Conservation (phyloP, 2,888 invertebrate genomes). For the Yponomeuta sedellus region DNA sequence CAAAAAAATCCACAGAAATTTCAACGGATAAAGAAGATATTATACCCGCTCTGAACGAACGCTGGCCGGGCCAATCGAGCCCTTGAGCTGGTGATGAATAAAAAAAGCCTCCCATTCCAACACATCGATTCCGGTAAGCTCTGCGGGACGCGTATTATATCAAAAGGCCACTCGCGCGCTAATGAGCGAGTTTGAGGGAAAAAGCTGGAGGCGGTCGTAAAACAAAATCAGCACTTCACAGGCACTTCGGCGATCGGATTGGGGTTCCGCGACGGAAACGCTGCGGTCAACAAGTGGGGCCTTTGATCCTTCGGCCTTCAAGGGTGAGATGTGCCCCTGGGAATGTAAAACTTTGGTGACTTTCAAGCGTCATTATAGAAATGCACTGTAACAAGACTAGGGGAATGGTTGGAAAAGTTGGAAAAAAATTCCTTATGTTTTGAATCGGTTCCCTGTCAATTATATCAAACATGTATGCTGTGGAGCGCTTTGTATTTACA, state of each 20-base stretch:
- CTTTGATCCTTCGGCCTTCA: not conserved
- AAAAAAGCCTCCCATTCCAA: no score
- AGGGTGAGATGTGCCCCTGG: not conserved
- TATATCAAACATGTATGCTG: no score
- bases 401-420: no score
- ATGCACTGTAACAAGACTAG: no score
- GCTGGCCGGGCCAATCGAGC: no score
- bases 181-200: constrained; percentile 10
- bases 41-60: no score
- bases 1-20: not conserved
- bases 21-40: not conserved
- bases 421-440: no score
- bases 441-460: no score
- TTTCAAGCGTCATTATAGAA: no score
- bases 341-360: no score
- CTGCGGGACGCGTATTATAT: not conserved
- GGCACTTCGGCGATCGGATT: constrained; percentile 1
- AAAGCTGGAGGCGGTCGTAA: constrained; percentile 7
- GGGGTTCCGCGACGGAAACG: not conserved
- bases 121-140: not conserved
- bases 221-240: constrained; percentile 11
- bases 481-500: no score
- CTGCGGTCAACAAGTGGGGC: not conserved
- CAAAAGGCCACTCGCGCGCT: not conserved
- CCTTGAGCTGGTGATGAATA: no score